Base-by-base conservation (phyloP, 2,888 invertebrate genomes). In the Selenia dentaria region DNA sequence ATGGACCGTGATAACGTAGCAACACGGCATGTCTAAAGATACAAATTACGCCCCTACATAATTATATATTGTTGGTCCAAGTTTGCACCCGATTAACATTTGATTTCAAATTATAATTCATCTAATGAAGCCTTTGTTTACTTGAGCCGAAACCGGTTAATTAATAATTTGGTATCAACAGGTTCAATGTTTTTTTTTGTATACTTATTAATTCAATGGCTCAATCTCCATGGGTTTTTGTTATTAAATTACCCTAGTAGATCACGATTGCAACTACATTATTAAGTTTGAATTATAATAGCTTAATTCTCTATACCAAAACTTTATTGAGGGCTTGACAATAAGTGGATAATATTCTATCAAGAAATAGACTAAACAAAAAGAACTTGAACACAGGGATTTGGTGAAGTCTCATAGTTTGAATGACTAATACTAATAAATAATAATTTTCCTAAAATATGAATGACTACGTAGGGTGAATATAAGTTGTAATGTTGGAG, bases 31-130 rank as follows among this genome's bases (percentile, higher is more conserved):
- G n/a, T n/a, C n/a, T n/a, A n/a, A n/a, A n/a, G n/a, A n/a, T n/a
- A n/a, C n/a, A n/a, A n/a, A n/a, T n/a, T n/a, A n/a, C n/a, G n/a
- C n/a, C n/a, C n/a, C n/a, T n/a, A n/a, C n/a, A n/a, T n/a, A n/a
- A n/a, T n/a, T n/a, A n/a, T n/a, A n/a, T n/a, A n/a, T n/a, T n/a
- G 16, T 22, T 22, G 27, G 11, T 38, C 28, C 11, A 16, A 10
- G 18, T 26, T 29, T 13, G 34, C 24, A 29, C 29, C 38, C 28
- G 10, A 9, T 9, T 28, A 6, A 22, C 6, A 14, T 11, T 29
- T 13, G 10, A 46, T 46, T 40, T 35, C 18, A 40, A 46, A 46
- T 35, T 46, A 40, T 46, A 46, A 40, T 46, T 26, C 40, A 36
- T 12, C 35, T 16, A 40, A 11, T 18, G 14, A 20, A 29, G 25